These are phyloP conservation scores for Trichopria drosophilae DNA, from an alignment of 2,888 invertebrate genomes.

Conservation along the genomic window DNA sequence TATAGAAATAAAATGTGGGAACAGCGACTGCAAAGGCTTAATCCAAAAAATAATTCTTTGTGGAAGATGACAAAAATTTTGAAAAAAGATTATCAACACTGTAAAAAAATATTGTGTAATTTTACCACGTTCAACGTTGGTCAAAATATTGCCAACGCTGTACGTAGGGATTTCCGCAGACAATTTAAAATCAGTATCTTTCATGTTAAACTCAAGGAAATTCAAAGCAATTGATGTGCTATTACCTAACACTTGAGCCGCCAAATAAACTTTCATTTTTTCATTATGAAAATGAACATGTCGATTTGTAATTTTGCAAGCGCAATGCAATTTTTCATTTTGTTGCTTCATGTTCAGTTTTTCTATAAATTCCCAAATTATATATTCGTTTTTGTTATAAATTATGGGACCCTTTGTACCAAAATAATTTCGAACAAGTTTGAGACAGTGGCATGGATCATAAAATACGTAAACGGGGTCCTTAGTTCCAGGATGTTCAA, in stretches of 20 bases:
- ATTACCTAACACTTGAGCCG: slow-evolving; percentile 35
- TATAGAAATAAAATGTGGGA: too few relatives aligned
- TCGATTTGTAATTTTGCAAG: slow-evolving; percentile 35
- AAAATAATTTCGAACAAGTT: slow-evolving; percentile 24
- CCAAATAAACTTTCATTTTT: slow-evolving; percentile 39
- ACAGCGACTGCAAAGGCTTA: too few relatives aligned
- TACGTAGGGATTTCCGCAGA: too few relatives aligned
- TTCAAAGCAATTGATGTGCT: slow-evolving; percentile 34
- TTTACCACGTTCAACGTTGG: slow-evolving; percentile 15
- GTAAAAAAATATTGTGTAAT: too few relatives aligned
- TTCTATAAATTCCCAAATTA: slow-evolving; percentile 36
- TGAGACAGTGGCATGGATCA: slow-evolving; percentile 24
- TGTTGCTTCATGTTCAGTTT: slow-evolving; percentile 36
- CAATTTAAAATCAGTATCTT: slow-evolving; percentile 15
- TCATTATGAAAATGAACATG: slow-evolving; percentile 32
- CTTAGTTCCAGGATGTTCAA: slow-evolving; percentile 14
- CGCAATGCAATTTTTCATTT: slow-evolving; percentile 34
- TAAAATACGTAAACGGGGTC: slow-evolving; percentile 18
- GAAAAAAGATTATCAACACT: too few relatives aligned
- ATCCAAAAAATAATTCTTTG: too few relatives aligned
- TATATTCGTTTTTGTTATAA: slow-evolving; percentile 24
- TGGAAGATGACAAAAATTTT: too few relatives aligned
- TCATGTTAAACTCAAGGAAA: slow-evolving; percentile 25
- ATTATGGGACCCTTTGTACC: slow-evolving; percentile 13
- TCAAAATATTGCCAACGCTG: slow-evolving; percentile 31